Evolutionary conservation across 2,113 vertebrate genomes (phyloP).

Genomic region (Enhydra lutris): DNA sequence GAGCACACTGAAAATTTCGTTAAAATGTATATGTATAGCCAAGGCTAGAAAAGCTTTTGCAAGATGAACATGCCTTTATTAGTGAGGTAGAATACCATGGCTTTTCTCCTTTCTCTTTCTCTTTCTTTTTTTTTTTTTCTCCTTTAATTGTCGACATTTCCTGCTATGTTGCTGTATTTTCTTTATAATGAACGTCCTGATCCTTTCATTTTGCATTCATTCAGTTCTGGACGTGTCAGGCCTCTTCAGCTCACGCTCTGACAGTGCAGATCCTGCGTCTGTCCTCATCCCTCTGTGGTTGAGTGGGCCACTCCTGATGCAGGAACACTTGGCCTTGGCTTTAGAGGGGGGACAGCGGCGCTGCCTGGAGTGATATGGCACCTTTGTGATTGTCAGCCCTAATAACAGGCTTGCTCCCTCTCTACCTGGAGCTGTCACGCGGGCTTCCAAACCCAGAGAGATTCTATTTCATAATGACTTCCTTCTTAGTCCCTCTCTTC

Average conservation of each 20-base stretch:
- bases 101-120: background rate
- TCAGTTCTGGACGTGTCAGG: accelerated
- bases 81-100: background rate
- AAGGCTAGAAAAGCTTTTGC: background rate
- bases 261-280: accelerated
- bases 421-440: background rate
- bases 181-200: background rate
- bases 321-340: background rate
- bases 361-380: accelerated
- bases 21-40: background rate
- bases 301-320: background rate
- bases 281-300: background rate
- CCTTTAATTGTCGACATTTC: background rate
- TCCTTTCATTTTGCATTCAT: background rate
- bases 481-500: background rate
- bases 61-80: background rate
- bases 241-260: background rate
- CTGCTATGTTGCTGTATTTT: background rate
- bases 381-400: background rate
- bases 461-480: background rate
- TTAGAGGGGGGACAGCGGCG: background rate
- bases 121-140: background rate
- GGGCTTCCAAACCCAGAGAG: background rate
- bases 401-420: background rate
- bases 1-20: background rate